Base-by-base conservation (phyloP, 2,797 vertebrate genomes). In the Knipowitschia caucasica region DNA sequence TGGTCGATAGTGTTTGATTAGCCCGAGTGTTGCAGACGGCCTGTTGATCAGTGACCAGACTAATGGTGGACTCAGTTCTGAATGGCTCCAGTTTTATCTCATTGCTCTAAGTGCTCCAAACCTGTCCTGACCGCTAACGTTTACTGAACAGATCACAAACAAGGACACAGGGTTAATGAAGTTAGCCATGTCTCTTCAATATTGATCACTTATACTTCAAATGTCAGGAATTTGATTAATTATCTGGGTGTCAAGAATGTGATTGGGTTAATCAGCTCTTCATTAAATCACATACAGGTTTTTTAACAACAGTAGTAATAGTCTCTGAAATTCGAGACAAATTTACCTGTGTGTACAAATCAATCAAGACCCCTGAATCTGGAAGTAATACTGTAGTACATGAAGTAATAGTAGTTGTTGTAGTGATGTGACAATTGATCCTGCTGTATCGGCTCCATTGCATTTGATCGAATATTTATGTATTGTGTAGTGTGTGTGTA, bases 1-100 rank as follows among this genome's bases (percentile, higher is more conserved):
- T 40, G 63, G 74, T 80, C 78, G 59, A 54, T 70, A 62, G 64
- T 68, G 56, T 78, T 67, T 75, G 62, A 70, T 71, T 70, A 47
- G 65, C 15, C 18, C 18, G 59, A 66, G 56, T 36, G 63, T 59
- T 20, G 55, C 60, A 61, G 64, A 64, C 23, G 15, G 73, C 73
- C 61, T 46, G 67, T 40, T 57, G 62, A 70, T 51, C 62, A 77
- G 64, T 55, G 65, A 63, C 54, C 53, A 63, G 69, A 52, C 38
- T 68, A 73, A 72, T 56, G 69, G 18, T 47, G 29, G 34, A 56
- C 57, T 12, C 15, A 4, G 35, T 25, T 51, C 29, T 30, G 52
- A 30, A 52, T 35, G 43, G 17, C 12, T 26, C 74, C 26, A 50
- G 50, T 38, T 58, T 70, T 38, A 64, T 70, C 69, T 66, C 56